Evolutionary conservation across 2,113 vertebrate species (phyloP), one percentile per base, ranked within the genome.

Genomic region (Leucosticte australis): DNA sequence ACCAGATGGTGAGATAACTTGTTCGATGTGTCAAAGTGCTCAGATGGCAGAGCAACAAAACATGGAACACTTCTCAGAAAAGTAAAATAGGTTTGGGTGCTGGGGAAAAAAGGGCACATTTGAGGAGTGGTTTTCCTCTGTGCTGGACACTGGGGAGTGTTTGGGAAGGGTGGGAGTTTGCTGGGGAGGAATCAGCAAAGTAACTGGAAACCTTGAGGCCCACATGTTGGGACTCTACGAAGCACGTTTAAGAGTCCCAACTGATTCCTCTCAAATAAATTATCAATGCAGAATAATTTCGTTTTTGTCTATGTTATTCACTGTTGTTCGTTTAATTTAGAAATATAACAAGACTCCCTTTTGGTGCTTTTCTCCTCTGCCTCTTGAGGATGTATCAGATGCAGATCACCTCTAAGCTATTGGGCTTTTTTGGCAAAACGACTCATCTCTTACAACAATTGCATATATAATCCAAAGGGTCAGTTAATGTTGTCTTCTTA

Each of bases 1-100:
- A 84, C 64, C 92, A 94, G 89, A 92, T 91, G 91, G n/a, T 37
- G 89, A 82, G 90, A 80, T 55, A 92, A 71, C 64, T 90, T 0
- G 0, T 52, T 87, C 0, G 16, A 60, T 0, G 1, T 90, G 77
- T 94, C 35, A 17, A 67, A 96, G 64, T 0, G 0, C 50, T 94
- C 65, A 46, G 49, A 80, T 81, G 75, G 37, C 74, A 89, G 75
- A 79, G 55, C 47, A 86, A 19, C 55, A 71, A 60, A 94, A 52
- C 44, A 50, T 11, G 31, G 33, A 82, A 2, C 0, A 1, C 31
- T 88, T 83, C 55, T 87, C 52, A 56, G 56, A 80, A 90, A 87
- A 85, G 80, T 37, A 49, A 69, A 90, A 47, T 31, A 52, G 13
- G 4, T 35, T 87, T 82, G 37, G 47, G 33, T 91, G 68, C 21